Evolutionary conservation across 1,140 invertebrate species (phyloP), one percentile per base, ranked within the genome.

Genomic region (Theocolax elegans): DNA sequence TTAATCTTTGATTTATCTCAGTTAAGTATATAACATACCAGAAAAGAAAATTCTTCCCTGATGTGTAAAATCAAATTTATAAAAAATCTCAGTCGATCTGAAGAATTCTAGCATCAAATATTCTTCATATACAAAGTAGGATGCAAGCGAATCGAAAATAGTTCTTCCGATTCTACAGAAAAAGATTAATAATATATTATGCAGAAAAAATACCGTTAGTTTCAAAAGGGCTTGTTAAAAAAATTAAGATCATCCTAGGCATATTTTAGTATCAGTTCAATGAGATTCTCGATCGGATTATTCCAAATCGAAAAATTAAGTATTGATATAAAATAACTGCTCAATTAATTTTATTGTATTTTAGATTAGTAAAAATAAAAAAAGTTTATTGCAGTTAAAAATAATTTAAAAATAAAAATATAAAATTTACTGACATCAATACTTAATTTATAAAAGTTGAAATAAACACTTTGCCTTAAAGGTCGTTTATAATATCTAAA

Each of bases 61-160:
- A 12, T 48, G 6, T 31, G n/a, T 21, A 23, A 53, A 40, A n/a
- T 64, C 21, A 42, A 71, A 29, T 56, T 63, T 48, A 21, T 64
- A 58, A 58, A 64, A 56, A 70, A 64, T 64, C 42, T 64, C 60
- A 71, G 68, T 64, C 42, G 42, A 27, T 1, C 13, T 10, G 23
- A 69, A 46, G 27, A 69, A 44, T 19, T 46, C 27, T 17, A 27
- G 3, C 3, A 64, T 27, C 4, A 40, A 25, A 56, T 42, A 62
- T 62, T 63, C 59, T 49, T 64, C 25, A 42, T 71, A 49, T 25
- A 58, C 49, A 58, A 70, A 67, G 54, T 62, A 69, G 21, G 49
- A 56, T 54, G 49, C 46, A 53, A 62, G 35, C 23, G 25, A 56
- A 54, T 58, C 19, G 12, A 63, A 46, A 63, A 53, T 9, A 46